A percentile compares a stretch with the other conserved stretches of the same genome.
phyloP scores from a whole-genome alignment of 30 jellyfish, hydroid and myxozoan species.

The Turritopsis dohrnii region DNA sequence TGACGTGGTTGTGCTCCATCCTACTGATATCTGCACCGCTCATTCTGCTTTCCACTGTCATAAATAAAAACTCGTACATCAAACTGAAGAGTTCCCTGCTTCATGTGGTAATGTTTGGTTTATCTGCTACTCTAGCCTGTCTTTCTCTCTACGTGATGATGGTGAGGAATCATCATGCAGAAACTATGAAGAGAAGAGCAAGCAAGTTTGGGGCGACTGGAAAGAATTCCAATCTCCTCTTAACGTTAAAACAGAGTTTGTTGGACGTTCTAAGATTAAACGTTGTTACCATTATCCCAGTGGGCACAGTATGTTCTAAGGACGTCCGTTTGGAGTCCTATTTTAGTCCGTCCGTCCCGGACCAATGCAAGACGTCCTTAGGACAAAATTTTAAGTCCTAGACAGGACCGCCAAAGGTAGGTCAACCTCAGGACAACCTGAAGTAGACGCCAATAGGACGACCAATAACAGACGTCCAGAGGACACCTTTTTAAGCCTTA shows the following conservation, averaged over 20 bases:
- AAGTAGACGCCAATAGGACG: no score
- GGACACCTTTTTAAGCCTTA: no score
- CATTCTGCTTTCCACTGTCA: not conserved
- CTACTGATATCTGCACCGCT: not conserved
- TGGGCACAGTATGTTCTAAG: no score
- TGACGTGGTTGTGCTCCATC: not conserved
- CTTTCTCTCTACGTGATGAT: not conserved
- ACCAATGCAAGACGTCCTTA: no score
- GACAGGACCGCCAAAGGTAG: no score
- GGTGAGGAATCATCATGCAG: not conserved
- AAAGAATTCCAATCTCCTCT: not conserved
- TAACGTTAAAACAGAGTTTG: not conserved
- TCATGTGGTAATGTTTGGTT: not conserved
- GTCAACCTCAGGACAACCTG: no score
- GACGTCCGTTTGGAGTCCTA: no score
- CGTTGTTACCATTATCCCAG: not conserved
- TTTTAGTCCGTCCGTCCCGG: no score
- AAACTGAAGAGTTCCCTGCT: not conserved
- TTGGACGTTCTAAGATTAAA: not conserved
- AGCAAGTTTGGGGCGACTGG: not conserved
- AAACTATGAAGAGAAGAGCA: not conserved
- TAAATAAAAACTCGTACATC: not conserved
- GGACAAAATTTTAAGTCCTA: no score
- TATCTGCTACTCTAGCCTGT: not conserved
- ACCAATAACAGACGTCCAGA: no score